Conservation (phyloP, 2,113 vertebrate species). For the Microtus ochrogaster region DNA sequence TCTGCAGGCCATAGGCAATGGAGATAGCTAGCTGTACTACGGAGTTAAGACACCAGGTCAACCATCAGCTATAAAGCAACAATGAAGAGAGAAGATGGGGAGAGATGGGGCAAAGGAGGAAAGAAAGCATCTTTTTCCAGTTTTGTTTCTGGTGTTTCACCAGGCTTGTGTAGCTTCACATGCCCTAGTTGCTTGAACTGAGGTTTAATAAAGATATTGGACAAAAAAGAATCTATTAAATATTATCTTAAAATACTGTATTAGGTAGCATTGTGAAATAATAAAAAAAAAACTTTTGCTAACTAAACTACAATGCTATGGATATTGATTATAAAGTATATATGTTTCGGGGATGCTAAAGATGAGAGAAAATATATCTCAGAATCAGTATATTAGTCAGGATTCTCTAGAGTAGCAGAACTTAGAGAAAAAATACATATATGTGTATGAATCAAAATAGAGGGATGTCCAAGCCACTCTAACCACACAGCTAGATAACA, state of each 20-base stretch:
- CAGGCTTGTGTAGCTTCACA: not conserved
- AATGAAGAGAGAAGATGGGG: accelerated
- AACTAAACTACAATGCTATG: not conserved
- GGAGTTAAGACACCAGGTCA: not conserved
- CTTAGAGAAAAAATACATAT: not conserved
- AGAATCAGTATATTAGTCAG: not conserved
- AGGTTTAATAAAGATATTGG: not conserved
- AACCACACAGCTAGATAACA: not conserved
- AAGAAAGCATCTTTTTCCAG: not conserved
- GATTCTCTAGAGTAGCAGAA: not conserved
- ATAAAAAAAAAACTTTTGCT: not conserved
- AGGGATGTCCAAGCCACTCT: not conserved
- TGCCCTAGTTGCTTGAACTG: not conserved
- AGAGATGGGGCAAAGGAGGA: accelerated
- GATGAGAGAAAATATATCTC: not conserved
- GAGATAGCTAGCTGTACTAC: not conserved
- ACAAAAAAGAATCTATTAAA: not conserved
- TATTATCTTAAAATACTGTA: not conserved
- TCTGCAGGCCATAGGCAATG: not conserved
- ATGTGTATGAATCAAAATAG: not conserved
- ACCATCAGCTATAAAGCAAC: not conserved
- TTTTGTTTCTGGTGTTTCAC: not conserved
- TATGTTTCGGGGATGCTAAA: not conserved
- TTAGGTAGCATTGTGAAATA: not conserved
- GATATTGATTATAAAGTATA: not conserved